These are phyloP conservation scores for Turnix velox DNA, from an alignment of 2,113 vertebrate genomes.

Conservation along the genomic window DNA sequence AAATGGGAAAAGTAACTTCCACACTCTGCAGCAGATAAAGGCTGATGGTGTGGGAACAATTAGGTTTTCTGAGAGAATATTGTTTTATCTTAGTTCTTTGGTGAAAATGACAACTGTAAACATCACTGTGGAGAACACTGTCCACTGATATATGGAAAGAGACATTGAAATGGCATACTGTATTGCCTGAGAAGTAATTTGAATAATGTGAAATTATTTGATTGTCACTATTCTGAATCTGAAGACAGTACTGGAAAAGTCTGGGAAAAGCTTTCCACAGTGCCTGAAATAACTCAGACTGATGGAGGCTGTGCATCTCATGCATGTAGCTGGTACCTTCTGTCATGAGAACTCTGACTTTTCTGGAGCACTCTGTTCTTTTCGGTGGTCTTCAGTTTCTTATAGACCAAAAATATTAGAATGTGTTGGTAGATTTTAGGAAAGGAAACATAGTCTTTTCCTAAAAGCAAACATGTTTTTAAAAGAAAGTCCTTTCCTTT, in stretches of 20 bases:
- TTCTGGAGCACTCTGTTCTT: background rate
- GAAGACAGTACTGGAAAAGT: background rate
- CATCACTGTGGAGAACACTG: background rate
- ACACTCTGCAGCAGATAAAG: background rate
- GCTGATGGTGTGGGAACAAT: background rate
- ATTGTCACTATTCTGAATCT: background rate
- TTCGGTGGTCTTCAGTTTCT: background rate
- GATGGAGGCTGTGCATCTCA: background rate
- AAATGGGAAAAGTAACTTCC: background rate
- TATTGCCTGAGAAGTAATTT: background rate
- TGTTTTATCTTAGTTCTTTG: background rate
- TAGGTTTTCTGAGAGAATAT: background rate
- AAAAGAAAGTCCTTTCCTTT: background rate
- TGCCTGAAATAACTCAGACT: background rate
- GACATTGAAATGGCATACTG: background rate
- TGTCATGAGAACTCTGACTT: background rate
- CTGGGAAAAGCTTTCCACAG: background rate
- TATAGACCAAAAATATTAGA: background rate
- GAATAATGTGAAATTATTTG: background rate
- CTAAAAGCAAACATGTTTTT: background rate
- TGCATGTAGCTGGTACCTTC: accelerated
- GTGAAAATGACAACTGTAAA: background rate
- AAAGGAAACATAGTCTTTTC: background rate
- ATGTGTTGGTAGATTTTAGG: background rate
- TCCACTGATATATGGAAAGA: background rate